Evolutionary conservation across 1,140 invertebrate genomes (phyloP), one percentile per base, ranked within the genome.

Genomic region (Pentalonia nigronervosa): DNA sequence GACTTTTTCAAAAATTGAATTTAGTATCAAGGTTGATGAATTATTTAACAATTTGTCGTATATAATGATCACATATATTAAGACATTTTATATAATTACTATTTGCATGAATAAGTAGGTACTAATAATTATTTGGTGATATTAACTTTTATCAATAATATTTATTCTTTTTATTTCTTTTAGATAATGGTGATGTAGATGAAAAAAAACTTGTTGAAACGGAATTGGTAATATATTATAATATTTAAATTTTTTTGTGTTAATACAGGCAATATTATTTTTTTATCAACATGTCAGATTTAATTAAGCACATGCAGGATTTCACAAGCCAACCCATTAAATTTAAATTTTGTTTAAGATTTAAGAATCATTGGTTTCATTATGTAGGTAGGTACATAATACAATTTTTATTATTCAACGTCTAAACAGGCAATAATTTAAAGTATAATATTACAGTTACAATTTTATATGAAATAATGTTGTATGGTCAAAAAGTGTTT

Each of bases 261-360:
- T 67, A 76, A n/a, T 76, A 76, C 60, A 76, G n/a, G 60, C 60
- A 76, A 67, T n/a, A n/a, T 76, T 76, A 76, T 76, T 53, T 76
- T 67, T 17, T 76, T n/a, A n/a, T n/a, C 14, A 17, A 76, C n/a
- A 76, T 76, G 60, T 76, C 60, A 76, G 60, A 76, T 76, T 76
- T 76, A 76, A 76, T 30, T 76, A 76, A 76, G 60, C n/a, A 76
- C 17, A 76, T 14, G 17, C 60, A 76, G 30, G n/a, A 76, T n/a
- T 76, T 76, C 60, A 34, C 60, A 76, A 76, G 60, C 30, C n/a
- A 76, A 76, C n/a, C 14, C 25, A 76, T 76, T 76, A n/a, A 67
- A 76, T 76, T 76, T 76, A 76, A 76, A 76, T 76, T 76, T n/a
- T 76, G 14, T 76, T 76, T 76, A 76, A 76, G 60, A n/a, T 76